phyloP scores from a whole-genome alignment of 1,140 invertebrate species.

The Hyles vespertilio region DNA sequence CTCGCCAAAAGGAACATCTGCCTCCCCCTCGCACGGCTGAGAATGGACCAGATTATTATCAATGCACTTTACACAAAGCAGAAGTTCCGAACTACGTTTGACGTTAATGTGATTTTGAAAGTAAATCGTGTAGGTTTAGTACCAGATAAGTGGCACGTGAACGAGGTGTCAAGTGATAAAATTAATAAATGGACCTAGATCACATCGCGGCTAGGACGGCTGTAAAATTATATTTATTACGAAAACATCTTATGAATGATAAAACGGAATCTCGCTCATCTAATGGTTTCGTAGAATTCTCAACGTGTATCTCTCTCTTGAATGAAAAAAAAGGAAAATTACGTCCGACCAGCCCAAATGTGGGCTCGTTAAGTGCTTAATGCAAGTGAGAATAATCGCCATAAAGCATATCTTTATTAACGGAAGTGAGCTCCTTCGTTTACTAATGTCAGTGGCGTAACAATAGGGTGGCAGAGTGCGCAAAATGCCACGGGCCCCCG shows the following conservation, averaged over 20 bases:
- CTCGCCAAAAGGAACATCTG: constrained; percentile 19
- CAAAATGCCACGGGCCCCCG: too few relatives aligned
- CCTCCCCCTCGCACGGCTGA: constrained; percentile 38
- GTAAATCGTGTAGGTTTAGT: constrained; percentile 71
- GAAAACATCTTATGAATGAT: constrained; percentile 14
- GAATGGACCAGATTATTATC: constrained; percentile 71
- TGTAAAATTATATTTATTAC: constrained; percentile 20
- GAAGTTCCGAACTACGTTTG: constrained; percentile 59
- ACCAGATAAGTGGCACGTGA: constrained; percentile 54
- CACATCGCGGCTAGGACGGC: constrained; percentile 27
- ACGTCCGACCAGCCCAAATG: neutral
- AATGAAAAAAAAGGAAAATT: constrained; percentile 1
- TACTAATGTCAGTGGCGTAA: too few relatives aligned
- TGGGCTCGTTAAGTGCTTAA: too few relatives aligned
- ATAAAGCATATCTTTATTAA: too few relatives aligned
- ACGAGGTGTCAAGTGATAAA: constrained; percentile 69
- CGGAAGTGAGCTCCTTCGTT: too few relatives aligned
- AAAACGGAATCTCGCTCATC: constrained; percentile 5
- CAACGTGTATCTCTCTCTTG: neutral
- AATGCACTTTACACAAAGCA: constrained; percentile 75
- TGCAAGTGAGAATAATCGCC: too few relatives aligned
- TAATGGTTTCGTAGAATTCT: constrained; percentile 7
- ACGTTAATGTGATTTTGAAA: constrained; percentile 72
- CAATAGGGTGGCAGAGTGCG: too few relatives aligned
- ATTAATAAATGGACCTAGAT: constrained; percentile 63